Conservation (phyloP, 2,888 invertebrate species). For the Agonopterix arenella region DNA sequence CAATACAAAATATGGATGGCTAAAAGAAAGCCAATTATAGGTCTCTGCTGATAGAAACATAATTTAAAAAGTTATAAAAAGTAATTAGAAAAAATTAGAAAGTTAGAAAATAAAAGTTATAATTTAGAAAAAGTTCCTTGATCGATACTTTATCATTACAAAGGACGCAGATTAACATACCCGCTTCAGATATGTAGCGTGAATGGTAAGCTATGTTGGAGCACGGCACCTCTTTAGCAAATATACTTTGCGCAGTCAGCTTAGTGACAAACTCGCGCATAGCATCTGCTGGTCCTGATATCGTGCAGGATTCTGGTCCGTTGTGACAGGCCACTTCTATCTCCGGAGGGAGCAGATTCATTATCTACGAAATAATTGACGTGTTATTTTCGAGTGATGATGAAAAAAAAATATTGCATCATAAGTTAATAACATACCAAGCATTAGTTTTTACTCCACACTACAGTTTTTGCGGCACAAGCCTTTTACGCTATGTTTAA, state of each 20-base stretch:
- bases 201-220: slow-evolving; percentile 90
- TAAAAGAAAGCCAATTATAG: no score
- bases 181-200: slow-evolving; percentile 80
- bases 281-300: slow-evolving; percentile 80
- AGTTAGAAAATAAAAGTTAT: no score
- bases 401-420: background rate
- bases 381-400: no score
- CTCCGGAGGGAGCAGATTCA: slow-evolving; percentile 57
- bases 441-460: no score
- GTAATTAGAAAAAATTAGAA: no score
- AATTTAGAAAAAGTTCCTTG: no score
- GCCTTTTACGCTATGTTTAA: background rate
- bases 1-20: no score
- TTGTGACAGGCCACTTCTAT: slow-evolving; percentile 85
- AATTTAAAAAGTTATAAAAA: no score
- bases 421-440: background rate
- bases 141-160: no score
- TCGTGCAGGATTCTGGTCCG: slow-evolving; percentile 81
- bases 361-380: slow-evolving; percentile 14
- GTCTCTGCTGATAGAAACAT: no score
- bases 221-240: slow-evolving; percentile 46
- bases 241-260: slow-evolving; percentile 27
- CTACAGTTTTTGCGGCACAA: background rate
- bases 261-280: slow-evolving; percentile 66
- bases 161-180: slow-evolving; percentile 7